phyloP scores from a whole-genome alignment of 1,140 invertebrate genomes.

The Halesus radiatus region DNA sequence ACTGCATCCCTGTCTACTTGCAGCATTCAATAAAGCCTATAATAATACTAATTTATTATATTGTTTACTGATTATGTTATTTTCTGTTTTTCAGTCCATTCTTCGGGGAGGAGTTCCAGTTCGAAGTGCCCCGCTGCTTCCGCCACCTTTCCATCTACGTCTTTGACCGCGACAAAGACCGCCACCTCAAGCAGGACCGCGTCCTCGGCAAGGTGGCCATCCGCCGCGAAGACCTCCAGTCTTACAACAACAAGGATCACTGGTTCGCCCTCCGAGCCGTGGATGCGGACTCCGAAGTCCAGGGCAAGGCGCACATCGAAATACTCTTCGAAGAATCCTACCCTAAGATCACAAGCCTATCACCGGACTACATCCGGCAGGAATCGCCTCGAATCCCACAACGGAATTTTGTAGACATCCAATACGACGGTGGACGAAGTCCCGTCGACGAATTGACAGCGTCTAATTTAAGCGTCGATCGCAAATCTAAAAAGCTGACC shows the following conservation, averaged over 20 bases:
- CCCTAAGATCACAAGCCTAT: conserved; percentile 42
- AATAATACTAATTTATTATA: too few species aligned
- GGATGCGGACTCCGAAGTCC: conserved; percentile 90
- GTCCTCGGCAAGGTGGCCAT: conserved; percentile 92
- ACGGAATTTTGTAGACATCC: conserved; percentile 61
- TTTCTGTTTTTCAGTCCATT: conserved; percentile 79
- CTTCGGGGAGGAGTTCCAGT: conserved; percentile 93
- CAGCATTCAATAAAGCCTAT: too few species aligned
- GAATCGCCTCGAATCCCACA: conserved; percentile 64
- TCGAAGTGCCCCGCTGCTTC: conserved; percentile 91
- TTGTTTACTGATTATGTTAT: background rate
- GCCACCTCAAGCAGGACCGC: conserved; percentile 86
- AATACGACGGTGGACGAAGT: conserved; percentile 53
- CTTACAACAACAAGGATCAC: conserved; percentile 91
- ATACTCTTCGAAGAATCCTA: conserved; percentile 69
- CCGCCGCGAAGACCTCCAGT: conserved; percentile 86
- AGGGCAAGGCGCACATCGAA: conserved; percentile 86
- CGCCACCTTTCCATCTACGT: conserved; percentile 90
- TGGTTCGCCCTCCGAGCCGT: conserved; percentile 90
- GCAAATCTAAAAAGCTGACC: conserved; percentile 25
- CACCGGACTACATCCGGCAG: conserved; percentile 59
- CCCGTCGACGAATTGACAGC: conserved; percentile 24
- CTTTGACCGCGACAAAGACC: conserved; percentile 85
- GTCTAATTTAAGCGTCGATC: conserved; percentile 42
- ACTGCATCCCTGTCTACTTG: too few species aligned